Conservation (phyloP, 2,888 invertebrate species). For the Drosophila nigritarsus region DNA sequence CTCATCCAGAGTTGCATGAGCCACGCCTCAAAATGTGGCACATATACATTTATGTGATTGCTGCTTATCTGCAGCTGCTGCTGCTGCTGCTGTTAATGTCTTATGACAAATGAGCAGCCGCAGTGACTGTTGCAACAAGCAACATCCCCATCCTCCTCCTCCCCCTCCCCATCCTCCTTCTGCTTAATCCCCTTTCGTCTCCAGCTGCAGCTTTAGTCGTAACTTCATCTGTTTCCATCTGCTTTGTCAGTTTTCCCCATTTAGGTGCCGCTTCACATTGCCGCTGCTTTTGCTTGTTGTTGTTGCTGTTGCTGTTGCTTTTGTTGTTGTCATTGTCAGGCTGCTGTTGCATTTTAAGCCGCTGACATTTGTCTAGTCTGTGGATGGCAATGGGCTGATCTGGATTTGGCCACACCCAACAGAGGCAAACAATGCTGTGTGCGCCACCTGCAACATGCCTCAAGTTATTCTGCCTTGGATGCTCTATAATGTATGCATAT, state of each 20-base stretch:
- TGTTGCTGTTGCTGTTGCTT: slow-evolving; percentile 9
- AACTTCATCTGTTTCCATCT: slow-evolving; percentile 21
- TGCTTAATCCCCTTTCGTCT: background rate
- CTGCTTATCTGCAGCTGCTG: slow-evolving; percentile 35
- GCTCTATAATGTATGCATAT: background rate
- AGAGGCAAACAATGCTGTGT: slow-evolving; percentile 5
- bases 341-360: slow-evolving; percentile 53
- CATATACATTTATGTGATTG: slow-evolving; percentile 42
- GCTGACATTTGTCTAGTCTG: slow-evolving; percentile 63
- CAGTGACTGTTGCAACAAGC: slow-evolving; percentile 39
- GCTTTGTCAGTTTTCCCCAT: slow-evolving; percentile 45
- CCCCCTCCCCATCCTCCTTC: background rate
- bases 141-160: slow-evolving; percentile 9
- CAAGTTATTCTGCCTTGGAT: background rate
- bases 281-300: slow-evolving; percentile 2
- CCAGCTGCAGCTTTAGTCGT: slow-evolving; percentile 2
- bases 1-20: slow-evolving; percentile 25
- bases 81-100: slow-evolving; percentile 55
- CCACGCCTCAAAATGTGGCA: slow-evolving; percentile 11
- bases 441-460: slow-evolving; percentile 46
- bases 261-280: slow-evolving; percentile 35
- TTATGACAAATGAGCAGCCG: slow-evolving; percentile 71
- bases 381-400: slow-evolving; percentile 41
- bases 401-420: slow-evolving; percentile 58
- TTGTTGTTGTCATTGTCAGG: slow-evolving; percentile 26